These are phyloP conservation scores for Sprattus sprattus DNA, from an alignment of 2,113 vertebrate species.

Conservation along the genomic window DNA sequence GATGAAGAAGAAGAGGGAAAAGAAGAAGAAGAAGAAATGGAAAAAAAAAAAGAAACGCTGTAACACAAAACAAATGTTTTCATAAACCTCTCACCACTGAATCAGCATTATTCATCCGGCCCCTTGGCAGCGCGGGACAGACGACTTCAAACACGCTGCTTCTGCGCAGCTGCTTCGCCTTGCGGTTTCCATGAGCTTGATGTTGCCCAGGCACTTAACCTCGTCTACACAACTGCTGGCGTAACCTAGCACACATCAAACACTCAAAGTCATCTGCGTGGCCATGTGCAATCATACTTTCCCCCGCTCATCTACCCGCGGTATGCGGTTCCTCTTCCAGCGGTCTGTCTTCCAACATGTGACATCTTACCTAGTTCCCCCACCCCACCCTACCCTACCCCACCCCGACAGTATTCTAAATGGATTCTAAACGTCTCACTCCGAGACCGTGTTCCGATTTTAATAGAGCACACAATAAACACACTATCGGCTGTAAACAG, in stretches of 20 bases:
- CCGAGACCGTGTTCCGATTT: not conserved
- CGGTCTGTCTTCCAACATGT: constrained; percentile 25
- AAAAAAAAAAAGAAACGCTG: constrained; percentile 25
- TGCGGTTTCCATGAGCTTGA: constrained; percentile 54
- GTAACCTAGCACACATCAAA: constrained; percentile 51
- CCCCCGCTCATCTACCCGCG: not conserved
- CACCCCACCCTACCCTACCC: not conserved
- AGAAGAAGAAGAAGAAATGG: not conserved
- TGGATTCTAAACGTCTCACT: not conserved
- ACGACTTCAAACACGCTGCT: constrained; percentile 31
- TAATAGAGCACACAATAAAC: not conserved
- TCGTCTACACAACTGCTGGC: constrained; percentile 42
- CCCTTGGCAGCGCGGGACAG: constrained; percentile 18
- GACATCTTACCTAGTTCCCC: not conserved
- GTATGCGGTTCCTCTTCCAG: not conserved
- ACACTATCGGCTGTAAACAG: not conserved
- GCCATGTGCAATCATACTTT: constrained; percentile 31
- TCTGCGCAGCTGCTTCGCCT: constrained; percentile 63
- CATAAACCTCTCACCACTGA: constrained; percentile 57
- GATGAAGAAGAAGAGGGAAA: not conserved
- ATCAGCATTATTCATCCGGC: constrained; percentile 62
- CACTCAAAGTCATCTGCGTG: constrained; percentile 3
- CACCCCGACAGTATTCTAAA: not conserved
- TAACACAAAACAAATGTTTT: constrained; percentile 71
- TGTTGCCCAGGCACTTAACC: constrained; percentile 44